Base-by-base conservation (phyloP, 2,797 vertebrate genomes). In the Enteromius treurensis region DNA sequence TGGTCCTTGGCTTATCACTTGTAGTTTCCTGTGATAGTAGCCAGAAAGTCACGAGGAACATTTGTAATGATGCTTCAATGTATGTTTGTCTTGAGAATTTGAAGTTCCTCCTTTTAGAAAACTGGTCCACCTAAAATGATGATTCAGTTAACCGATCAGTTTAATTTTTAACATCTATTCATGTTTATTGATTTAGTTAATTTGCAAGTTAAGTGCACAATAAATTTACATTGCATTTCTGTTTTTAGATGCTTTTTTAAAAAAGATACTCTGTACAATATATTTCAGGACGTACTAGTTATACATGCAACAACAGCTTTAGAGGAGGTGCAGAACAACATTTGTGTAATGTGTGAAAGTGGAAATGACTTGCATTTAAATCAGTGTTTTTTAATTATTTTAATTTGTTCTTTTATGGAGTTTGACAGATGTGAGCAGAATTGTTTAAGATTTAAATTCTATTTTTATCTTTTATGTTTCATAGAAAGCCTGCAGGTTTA, bases 1-100 rank as follows among this genome's bases (percentile, higher is more conserved):
- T 71, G 47, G 17, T 21, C 26, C 15, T 58, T 53, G 55, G 55
- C 80, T 83, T 85, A 87, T 87, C 86, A 73, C 65, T 60, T 45
- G 32, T 74, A 75, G 68, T 76, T 85, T 87, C 60, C 77, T 79
- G 75, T 37, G 64, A 77, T 85, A 79, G 53, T 15, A 79, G 49
- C 77, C 75, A 79, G 62, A 69, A 51, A 60, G 64, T n/a, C 53
- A 40, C 32, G 37, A 69, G 7, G 45, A 75, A 65, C 69, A 49
- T 67, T 55, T 68, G 40, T 75, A 58, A 68, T 79, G 37, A 9
- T 67, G 34, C 14, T 53, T 65, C 26, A 82, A 75, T 75, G 2
- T 19, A 21, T 62, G 7, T 74, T 62, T 51, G 40, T 64, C 1
- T 21, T 11, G 23, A 34, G 10, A 29, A 32, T 53, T 65, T 65